Evolutionary conservation across 2,888 invertebrate species (phyloP), one percentile per base, ranked within the genome.

Genomic region (Tyria jacobaeae): DNA sequence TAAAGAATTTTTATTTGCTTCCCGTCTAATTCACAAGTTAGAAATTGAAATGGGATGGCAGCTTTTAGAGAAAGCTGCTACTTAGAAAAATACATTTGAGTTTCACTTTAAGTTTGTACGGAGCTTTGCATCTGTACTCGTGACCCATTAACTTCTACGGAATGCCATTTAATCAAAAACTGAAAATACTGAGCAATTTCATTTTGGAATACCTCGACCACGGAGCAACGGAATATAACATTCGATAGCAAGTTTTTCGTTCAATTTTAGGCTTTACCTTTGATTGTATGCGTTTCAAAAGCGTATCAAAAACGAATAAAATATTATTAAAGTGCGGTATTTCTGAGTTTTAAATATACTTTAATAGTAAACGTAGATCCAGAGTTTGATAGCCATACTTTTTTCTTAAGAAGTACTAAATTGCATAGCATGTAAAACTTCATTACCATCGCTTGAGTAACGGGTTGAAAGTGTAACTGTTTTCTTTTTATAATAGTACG

Each of bases 31-130:
- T 9, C 24, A 47, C 24, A 35, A 41, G 15, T 59, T 53, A 52
- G 10, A 53, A 59, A 35, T 59, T 59, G 27, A 53, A 52, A 47
- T 25, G 35, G 24, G 6, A 47, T 35, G 47, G 35, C 53, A 41
- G 34, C 31, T 47, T 50, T 53, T 52, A 47, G 17, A 47, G 44
- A 59, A 53, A 52, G 53, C 53, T n/a, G 35, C 50, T 44, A 59
- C 59, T 59, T 59, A 35, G 59, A 59, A 53, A 53, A 58, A 58
- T 58, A 47, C 53, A 53, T 37, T 53, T 47, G 52, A 47, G 47
- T 59, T 58, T 59, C 48, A 53, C 59, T 53, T 53, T 48, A 48
- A 53, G 41, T 59, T 49, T 25, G 14, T 44, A 44, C n/a, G 41
- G 17, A 31, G 37, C 17, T 53, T 59, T 53, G 34, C 24, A 27